Base-by-base conservation (phyloP, 2,797 vertebrate species). In the Crocidura indochinensis region DNA sequence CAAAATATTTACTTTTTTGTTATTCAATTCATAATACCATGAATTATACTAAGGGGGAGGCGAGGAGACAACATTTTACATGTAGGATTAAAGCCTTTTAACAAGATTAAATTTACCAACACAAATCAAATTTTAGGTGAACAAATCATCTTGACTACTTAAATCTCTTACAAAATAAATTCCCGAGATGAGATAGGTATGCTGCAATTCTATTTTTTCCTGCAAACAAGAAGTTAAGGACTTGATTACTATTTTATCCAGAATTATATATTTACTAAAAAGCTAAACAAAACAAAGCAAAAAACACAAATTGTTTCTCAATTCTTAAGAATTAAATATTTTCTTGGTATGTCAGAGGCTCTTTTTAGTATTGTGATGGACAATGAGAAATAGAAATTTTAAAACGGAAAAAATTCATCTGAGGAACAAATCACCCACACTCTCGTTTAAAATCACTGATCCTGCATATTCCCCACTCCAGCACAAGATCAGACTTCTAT, bases 61-160 rank as follows among this genome's bases (percentile, higher is more conserved):
- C 11, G 38, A 38, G 62, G 62, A 47, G 68, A 17, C 27, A 67
- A 27, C 26, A 68, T 26, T 0, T 86, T 72, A 44, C 3, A 17
- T n/a, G 27, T n/a, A 11, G 1, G 8, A 68, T 38, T 80, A 91
- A 73, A 56, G 31, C 6, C 1, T 76, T 92, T 92, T 76, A 73
- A 47, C 17, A 79, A 75, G 29, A n/a, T 24, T 2, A 14, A 79
- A 64, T 91, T 82, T 88, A 72, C 22, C 26, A 84, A 65, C 10
- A 74, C 3, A 79, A 76, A 93, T 93, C 62, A 80, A 65, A 75
- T 60, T 49, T 68, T 84, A 74, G n/a, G 60, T 74, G 20, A 72
- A 78, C 20, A 71, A 90, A 60, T 5, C n/a, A 49, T 22, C 5
- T 2, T n/a, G 15, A 9, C 6, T 38, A 68, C 38, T 77, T 47